Conservation (phyloP, 92 coral and sea anemone species). For the Anthopleura xanthogrammica region DNA sequence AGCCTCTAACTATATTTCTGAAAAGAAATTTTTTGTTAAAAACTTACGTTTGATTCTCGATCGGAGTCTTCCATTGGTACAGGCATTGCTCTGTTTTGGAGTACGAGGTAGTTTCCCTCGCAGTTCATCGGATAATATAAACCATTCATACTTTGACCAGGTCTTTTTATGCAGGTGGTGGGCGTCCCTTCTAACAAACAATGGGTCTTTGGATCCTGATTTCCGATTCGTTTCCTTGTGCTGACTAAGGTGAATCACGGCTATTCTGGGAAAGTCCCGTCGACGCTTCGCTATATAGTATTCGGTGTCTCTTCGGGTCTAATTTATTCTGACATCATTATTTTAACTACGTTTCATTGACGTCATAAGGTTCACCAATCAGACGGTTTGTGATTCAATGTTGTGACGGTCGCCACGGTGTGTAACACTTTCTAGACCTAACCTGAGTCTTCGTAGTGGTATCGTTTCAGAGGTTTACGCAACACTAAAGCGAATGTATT, state of each 20-base stretch:
- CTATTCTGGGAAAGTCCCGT: conserved; percentile 77
- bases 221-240: conserved; percentile 29
- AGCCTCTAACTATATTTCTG: not conserved
- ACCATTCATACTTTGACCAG: conserved; percentile 13
- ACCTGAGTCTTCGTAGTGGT: not conserved
- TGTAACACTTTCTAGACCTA: not conserved
- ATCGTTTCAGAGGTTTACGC: not conserved
- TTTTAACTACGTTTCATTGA: not conserved
- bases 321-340: conserved; percentile 13
- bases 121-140: conserved; percentile 21
- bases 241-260: conserved; percentile 31
- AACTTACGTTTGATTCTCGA: conserved; percentile 81
- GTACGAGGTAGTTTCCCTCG: conserved; percentile 16
- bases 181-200: conserved; percentile 21
- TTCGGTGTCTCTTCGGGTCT: not conserved
- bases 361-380: conserved; percentile 22
- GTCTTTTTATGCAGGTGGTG: conserved; percentile 29
- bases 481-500: not conserved
- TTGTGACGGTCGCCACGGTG: not conserved
- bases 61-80: conserved; percentile 83
- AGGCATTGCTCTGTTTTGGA: conserved; percentile 58
- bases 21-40: not conserved
- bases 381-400: not conserved
- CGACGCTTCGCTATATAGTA: conserved; percentile 28
- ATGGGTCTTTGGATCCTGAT: not conserved